Base-by-base conservation (phyloP, 2,888 invertebrate genomes). In the Biston stratarius region DNA sequence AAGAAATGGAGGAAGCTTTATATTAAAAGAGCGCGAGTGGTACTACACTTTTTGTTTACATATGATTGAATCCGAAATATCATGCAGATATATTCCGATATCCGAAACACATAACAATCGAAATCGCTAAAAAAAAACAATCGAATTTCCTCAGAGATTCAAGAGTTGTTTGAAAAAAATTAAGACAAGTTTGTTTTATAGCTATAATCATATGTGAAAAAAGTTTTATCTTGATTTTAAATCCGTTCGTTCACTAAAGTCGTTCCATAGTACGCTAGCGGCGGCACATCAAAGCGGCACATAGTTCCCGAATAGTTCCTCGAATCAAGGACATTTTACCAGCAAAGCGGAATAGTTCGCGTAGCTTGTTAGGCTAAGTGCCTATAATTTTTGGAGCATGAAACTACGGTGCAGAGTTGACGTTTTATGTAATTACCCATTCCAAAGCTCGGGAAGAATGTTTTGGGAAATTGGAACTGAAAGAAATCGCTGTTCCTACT, bases 301-400 rank as follows among this genome's bases (percentile, higher is more conserved):
- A 58, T 53, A 65, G 58, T 64, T 64, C 61, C 44, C 61, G 58
- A 61, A 69, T 69, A 61, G 68, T 69, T 69, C 34, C 56, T 12
- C 38, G 59, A 64, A 62, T 65, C 69, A 65, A 69, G 65, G 64
- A 69, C 64, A 65, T 69, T 61, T 55, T 38, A n/a, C 49, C 62
- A 42, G 59, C 55, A 49, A 55, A 67, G 67, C 63, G 60, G 60
- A 68, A 68, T 64, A 69, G 69, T 69, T 69, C 61, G 53, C 69
- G 55, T 53, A 70, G 69, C 70, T 70, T 64, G 67, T 70, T 70
- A 70, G 33, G 60, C 64, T 61, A 66, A 70, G 67, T 70, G 70
- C 66, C 67, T 70, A 70, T 70, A 63, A 70, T 70, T 70, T 70
- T 64, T 65, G 62, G 61, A 66, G 66, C 69, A 69, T 67, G 67